phyloP scores from a whole-genome alignment of 2,888 invertebrate genomes.

The Tetragnatha montana region DNA sequence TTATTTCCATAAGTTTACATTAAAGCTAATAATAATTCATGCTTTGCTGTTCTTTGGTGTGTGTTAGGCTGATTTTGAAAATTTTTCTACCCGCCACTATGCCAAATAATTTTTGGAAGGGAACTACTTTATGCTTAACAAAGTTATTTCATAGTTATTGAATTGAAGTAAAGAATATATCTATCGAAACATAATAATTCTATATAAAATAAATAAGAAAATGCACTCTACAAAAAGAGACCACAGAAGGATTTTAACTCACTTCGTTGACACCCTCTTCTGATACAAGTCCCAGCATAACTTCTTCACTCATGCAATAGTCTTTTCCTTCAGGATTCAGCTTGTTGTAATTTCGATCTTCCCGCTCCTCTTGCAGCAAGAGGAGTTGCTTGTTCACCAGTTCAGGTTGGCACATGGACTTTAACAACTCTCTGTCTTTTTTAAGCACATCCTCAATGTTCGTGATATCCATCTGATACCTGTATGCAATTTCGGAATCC shows the following conservation, averaged over 20 bases:
- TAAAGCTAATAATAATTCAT: no score
- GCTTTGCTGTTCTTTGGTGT: no score
- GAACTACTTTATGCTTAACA: no score
- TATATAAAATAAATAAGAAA: no score
- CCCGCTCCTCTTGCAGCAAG: slow-evolving; percentile 53
- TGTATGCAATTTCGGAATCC: slow-evolving; percentile 46
- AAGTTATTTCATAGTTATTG: no score
- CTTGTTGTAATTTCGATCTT: slow-evolving; percentile 46
- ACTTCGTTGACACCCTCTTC: slow-evolving; percentile 61
- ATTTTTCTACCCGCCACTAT: no score
- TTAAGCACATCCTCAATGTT: slow-evolving; percentile 62
- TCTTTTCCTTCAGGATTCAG: background rate
- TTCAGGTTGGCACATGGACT: slow-evolving; percentile 65
- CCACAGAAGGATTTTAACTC: slow-evolving; percentile 7
- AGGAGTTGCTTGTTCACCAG: slow-evolving; percentile 63
- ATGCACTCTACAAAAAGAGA: no score
- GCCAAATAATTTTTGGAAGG: no score
- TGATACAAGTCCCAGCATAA: slow-evolving; percentile 51
- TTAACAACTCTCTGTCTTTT: slow-evolving; percentile 60
- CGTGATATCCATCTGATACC: slow-evolving; percentile 56
- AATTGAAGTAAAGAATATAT: no score
- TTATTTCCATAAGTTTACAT: no score
- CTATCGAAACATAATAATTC: no score
- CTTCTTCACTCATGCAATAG: slow-evolving; percentile 41
- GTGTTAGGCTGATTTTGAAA: no score